Evolutionary conservation across 2,797 vertebrate species (phyloP), one percentile per base, ranked within the genome.

Genomic region (Helostoma temminkii): DNA sequence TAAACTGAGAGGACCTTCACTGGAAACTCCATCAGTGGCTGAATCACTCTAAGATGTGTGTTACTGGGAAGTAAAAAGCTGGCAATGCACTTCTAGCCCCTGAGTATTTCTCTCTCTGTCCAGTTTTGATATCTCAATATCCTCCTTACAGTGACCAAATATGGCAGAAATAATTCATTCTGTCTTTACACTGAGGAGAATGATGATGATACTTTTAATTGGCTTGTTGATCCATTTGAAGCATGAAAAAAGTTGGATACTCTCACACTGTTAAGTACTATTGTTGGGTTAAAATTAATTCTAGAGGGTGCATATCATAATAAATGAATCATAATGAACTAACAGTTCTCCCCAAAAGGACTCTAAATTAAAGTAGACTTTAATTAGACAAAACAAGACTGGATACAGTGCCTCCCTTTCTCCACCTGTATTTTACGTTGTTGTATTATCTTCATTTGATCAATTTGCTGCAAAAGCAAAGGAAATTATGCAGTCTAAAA

Each of bases 1-100:
- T 86, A 89, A 92, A 83, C 74, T 85, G 91, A 93, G 92, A 94
- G 90, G 94, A 89, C 92, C 92, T 93, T 89, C 81, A 71, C 94
- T 96, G 96, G 95, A 96, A 96, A 96, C 91, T 94, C 92, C 91
- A 94, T 95, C 91, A 93, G 92, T 53, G 86, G 91, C 93, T 92
- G 94, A 91, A 90, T 90, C 85, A 81, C 76, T 87, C 82, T 92
- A 88, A 91, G 88, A 83, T 91, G 88, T 34, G 52, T 77, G 73
- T 83, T 42, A 62, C 70, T 62, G 72, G 80, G 83, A 84, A 82
- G 61, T 79, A 39, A 74, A 81, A 81, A 71, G 64, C 77, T 78
- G 76, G 82, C 55, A 58, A 6, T 71, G 80, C 71, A 86, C 76
- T 88, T 84, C 52, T 36, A 76, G 69, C 62, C 70, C 57, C 32